Evolutionary conservation across 2,888 invertebrate species (phyloP).

Genomic region (Dicyrtomina minuta): DNA sequence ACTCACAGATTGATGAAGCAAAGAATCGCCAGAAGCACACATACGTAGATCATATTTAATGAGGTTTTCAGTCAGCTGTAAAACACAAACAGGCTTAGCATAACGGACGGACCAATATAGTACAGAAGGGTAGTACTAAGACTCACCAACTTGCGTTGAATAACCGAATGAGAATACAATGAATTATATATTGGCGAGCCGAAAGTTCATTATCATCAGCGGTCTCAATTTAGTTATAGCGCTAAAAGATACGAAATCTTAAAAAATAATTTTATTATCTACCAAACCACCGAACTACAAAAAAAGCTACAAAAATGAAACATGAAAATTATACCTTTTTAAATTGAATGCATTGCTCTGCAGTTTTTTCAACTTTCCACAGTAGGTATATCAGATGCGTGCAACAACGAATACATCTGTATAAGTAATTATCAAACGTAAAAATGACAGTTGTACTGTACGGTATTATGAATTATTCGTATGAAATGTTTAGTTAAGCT

Average conservation of each 20-base stretch:
- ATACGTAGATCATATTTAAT: slow-evolving; percentile 69
- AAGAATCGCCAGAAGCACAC: slow-evolving; percentile 68
- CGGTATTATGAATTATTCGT: not conserved
- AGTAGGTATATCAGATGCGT: slow-evolving; percentile 75
- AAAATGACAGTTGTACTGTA: not conserved
- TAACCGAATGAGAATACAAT: too few species aligned
- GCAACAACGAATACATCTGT: slow-evolving; percentile 66
- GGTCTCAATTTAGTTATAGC: too few species aligned
- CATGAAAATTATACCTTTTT: slow-evolving; percentile 46
- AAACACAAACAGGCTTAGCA: slow-evolving; percentile 7
- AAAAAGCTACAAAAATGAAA: too few species aligned
- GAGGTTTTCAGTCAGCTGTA: slow-evolving; percentile 55
- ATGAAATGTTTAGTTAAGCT: not conserved
- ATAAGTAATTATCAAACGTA: not conserved
- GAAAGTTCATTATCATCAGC: too few species aligned
- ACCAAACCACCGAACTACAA: too few species aligned
- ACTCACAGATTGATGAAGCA: slow-evolving; percentile 80
- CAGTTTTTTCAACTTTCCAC: slow-evolving; percentile 61
- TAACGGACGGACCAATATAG: too few species aligned
- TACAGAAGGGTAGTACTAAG: too few species aligned
- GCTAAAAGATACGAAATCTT: too few species aligned
- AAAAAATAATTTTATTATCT: too few species aligned
- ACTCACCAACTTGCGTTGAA: too few species aligned
- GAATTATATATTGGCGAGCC: too few species aligned
- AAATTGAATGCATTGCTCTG: slow-evolving; percentile 41